Evolutionary conservation across 1,140 invertebrate species (phyloP), one percentile per base, ranked within the genome.

Genomic region (Campoletis sonorensis): DNA sequence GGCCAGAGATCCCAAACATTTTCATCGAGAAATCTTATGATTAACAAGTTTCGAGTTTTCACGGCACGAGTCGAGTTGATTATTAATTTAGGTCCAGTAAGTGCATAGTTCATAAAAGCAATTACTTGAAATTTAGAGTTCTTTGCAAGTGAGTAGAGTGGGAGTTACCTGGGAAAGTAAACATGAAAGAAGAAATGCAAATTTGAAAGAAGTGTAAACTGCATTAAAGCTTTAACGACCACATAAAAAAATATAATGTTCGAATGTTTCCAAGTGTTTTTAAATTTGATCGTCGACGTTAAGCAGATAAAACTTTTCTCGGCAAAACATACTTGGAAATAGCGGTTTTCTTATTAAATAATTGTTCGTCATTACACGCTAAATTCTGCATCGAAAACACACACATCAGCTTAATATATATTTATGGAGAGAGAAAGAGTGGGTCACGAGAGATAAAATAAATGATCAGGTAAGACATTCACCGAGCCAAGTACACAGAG

Each of bases 361-460:
- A 64, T 78, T 67, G 37, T 67, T 40, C 76, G 30, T 78, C 58
- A 49, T 78, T 78, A 78, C 16, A 61, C 40, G 23, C 37, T 78
- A 26, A 78, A 78, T 64, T 37, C 16, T 37, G 54, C 27, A 78
- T 67, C 67, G 51, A 78, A 78, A 33, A 70, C 30, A 70, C 30
- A 70, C 30, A n/a, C 61, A 78, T 64, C 33, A 1, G 75, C 58
- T 67, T 30, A 77, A 37, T 40, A 78, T 67, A 67, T 45, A 45
- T 78, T 78, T 78, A 78, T 78, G 76, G 58, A 26, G 76, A 26
- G 76, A 4, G 54, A 45, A 77, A 78, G 76, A 78, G 76, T 78
- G 61, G 76, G 76, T 78, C 76, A 78, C 76, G 76, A 67, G 76
- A 78, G 61, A 33, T 67, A 67, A 67, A 78, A 78, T n/a, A 61